Evolutionary conservation across 2,797 vertebrate species (phyloP), one percentile per base, ranked within the genome.

Genomic region (Darevskia mixta): DNA sequence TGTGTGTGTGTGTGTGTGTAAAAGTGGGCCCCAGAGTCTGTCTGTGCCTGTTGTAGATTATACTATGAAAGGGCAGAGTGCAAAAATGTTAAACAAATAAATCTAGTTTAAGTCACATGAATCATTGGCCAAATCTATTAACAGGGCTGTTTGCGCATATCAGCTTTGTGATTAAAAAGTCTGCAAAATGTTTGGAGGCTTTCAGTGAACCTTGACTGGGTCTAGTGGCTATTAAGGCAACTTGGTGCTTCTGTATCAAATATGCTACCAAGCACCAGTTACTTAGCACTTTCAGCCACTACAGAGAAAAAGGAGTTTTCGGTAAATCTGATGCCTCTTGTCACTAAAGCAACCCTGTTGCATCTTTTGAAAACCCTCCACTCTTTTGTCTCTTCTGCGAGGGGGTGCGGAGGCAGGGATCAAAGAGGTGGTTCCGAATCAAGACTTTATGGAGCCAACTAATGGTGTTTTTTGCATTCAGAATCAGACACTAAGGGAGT

Each of bases 401-500:
- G 92, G 71, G 73, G n/a, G 32, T n/a, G 15, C 13, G 17, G n/a
- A 25, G 45, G 17, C 20, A 64, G 32, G 71, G 81, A 87, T 92
- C 92, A 92, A 88, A 91, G 91, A 92, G 86, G 91, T 95, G 94
- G 92, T 91, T 92, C 92, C 88, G 92, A 92, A 92, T 75, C 35
- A 29, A 88, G 86, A 90, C 71, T 92, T 93, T 91, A 81, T 86
- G 92, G 95, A 83, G 87, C 92, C 91, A 91, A 82, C 73, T 88
- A 86, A 76, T 79, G 49, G 82, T 1, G 18, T 83, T 86, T 91
- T 93, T 91, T 93, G 88, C 87, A 88, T 95, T 94, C 93, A 82
- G 91, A 94, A 87, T 93, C 89, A 93, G 93, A 95, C 93, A 94
- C 86, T 88, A 90, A 90, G 91, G 94, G 90, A 95, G 85, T 92